phyloP scores from a whole-genome alignment of 2,113 vertebrate genomes.

The Isichthys henryi region DNA sequence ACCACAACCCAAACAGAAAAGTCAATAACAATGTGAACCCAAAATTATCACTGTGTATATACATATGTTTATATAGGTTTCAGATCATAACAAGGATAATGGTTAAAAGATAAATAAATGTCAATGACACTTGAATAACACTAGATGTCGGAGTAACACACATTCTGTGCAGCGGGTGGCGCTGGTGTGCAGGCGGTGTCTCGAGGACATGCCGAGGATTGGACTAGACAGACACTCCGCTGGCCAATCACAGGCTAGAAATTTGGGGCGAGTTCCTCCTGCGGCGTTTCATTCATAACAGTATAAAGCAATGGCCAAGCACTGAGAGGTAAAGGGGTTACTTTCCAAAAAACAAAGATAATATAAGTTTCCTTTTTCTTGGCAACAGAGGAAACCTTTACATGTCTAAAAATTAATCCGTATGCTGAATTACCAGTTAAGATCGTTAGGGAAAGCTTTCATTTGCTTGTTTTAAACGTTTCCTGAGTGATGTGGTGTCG shows the following conservation, averaged over 20 bases:
- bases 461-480: neutral
- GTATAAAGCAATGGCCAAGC: neutral
- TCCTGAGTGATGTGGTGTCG: neutral
- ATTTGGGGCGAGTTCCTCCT: neutral
- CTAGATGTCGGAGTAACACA: neutral
- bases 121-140: neutral
- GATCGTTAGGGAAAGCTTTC: neutral
- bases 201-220: neutral
- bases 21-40: neutral
- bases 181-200: neutral
- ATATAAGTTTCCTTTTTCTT: neutral
- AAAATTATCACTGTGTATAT: neutral
- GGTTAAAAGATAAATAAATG: neutral
- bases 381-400: neutral
- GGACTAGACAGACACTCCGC: neutral
- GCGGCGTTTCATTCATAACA: neutral
- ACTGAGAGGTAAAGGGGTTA: neutral
- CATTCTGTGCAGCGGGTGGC: neutral
- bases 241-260: neutral
- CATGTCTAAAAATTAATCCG: neutral
- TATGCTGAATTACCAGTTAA: neutral
- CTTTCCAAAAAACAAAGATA: neutral
- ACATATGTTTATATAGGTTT: neutral
- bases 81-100: neutral
- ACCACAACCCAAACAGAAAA: neutral